phyloP scores from a whole-genome alignment of 2,888 invertebrate species.

The Noctua janthina region DNA sequence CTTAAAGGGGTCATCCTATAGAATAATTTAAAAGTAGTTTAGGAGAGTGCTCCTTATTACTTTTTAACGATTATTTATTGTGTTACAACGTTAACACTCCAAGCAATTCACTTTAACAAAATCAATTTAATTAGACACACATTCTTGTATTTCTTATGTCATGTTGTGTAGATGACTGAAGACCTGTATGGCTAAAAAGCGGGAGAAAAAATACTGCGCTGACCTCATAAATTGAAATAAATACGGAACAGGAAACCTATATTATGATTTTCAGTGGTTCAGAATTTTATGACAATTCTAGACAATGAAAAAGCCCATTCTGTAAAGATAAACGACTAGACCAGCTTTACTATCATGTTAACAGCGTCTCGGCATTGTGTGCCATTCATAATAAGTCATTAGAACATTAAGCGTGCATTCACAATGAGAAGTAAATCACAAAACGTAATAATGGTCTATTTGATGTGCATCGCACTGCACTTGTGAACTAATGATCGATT shows the following conservation, averaged over 20 bases:
- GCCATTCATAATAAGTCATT: background rate
- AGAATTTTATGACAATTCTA: background rate
- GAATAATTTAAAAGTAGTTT: constrained; percentile 27
- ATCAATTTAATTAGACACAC: constrained; percentile 4
- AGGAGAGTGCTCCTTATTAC: constrained; percentile 2
- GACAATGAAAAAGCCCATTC: background rate
- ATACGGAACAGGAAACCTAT: background rate
- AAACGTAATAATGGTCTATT: constrained; percentile 34
- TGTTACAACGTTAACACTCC: background rate
- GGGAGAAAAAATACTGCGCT: too few relatives aligned
- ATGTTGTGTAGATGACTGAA: background rate
- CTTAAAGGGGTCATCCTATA: background rate
- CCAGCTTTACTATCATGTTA: background rate
- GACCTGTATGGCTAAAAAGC: background rate
- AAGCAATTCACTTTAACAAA: background rate
- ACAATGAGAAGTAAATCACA: constrained; percentile 49
- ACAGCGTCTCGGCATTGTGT: background rate
- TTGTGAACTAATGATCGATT: constrained; percentile 60
- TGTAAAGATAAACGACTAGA: background rate
- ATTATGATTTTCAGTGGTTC: background rate
- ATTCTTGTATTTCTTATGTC: background rate
- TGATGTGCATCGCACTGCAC: constrained; percentile 41
- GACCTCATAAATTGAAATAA: background rate
- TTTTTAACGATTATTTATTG: constrained; percentile 35
- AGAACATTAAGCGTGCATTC: constrained; percentile 10